These are phyloP conservation scores for Semicossyphus pulcher DNA, from an alignment of 2,113 vertebrate species.

Conservation along the genomic window DNA sequence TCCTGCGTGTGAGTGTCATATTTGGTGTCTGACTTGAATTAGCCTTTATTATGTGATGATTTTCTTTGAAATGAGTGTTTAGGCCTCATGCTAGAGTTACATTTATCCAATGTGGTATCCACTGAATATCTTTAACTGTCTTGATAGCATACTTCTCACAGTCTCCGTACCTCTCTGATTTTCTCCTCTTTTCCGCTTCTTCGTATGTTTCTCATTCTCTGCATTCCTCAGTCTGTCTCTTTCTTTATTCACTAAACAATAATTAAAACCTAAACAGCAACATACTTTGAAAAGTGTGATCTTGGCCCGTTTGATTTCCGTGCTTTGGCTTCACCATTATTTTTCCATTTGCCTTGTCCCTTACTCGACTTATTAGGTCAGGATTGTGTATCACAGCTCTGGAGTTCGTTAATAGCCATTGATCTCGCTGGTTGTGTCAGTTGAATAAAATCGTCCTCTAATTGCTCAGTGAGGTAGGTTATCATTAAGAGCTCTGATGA, in stretches of 20 bases:
- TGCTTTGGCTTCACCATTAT: not conserved
- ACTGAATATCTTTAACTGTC: slow-evolving; percentile 6
- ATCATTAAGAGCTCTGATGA: slow-evolving; percentile 2
- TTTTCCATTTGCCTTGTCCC: not conserved
- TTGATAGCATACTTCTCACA: not conserved
- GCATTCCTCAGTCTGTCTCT: not conserved
- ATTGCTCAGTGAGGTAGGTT: slow-evolving; percentile 7
- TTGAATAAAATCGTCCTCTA: slow-evolving; percentile 13
- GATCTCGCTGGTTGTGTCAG: slow-evolving; percentile 6
- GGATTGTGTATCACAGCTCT: slow-evolving; percentile 30
- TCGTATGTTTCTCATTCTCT: too few species aligned
- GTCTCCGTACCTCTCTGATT: not conserved
- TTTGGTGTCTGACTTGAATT: slow-evolving; percentile 35
- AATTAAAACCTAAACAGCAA: slow-evolving; percentile 17
- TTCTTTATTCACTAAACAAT: not conserved
- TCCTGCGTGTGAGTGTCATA: slow-evolving; percentile 17
- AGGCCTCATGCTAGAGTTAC: not conserved
- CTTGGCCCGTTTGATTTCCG: slow-evolving; percentile 1
- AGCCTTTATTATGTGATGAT: slow-evolving; percentile 3
- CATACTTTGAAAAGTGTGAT: not conserved
- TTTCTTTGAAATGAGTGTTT: slow-evolving; percentile 9
- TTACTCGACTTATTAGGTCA: slow-evolving; percentile 12
- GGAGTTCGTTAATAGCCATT: slow-evolving; percentile 19
- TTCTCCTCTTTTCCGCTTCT: not conserved
- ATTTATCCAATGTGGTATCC: not conserved